Evolutionary conservation across 1,140 invertebrate species (phyloP), one percentile per base, ranked within the genome.

Genomic region (Bacillus rossius): DNA sequence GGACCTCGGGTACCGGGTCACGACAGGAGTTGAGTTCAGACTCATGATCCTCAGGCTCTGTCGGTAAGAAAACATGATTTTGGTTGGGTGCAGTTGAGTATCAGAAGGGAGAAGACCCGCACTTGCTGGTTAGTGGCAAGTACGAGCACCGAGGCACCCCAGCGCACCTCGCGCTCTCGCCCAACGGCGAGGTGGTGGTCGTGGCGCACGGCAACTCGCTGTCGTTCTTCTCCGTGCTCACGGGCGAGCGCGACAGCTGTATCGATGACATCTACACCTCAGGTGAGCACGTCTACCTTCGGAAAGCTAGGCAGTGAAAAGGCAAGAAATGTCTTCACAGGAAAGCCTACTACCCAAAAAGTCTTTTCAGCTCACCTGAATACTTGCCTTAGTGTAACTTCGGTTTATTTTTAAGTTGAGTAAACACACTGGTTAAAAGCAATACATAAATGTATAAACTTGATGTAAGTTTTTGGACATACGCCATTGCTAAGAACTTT

Each of bases 1-100:
- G n/a, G n/a, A n/a, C n/a, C n/a, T n/a, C n/a, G n/a, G n/a, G n/a
- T n/a, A n/a, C n/a, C n/a, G n/a, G n/a, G n/a, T n/a, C n/a, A n/a
- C n/a, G n/a, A n/a, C n/a, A n/a, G n/a, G n/a, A n/a, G n/a, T n/a
- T n/a, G n/a, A n/a, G n/a, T n/a, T n/a, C n/a, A n/a, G n/a, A n/a
- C n/a, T n/a, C n/a, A n/a, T n/a, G n/a, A n/a, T n/a, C n/a, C n/a
- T n/a, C n/a, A n/a, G n/a, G n/a, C n/a, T n/a, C n/a, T n/a, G n/a
- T n/a, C n/a, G n/a, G n/a, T n/a, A n/a, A n/a, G n/a, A n/a, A n/a
- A n/a, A n/a, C n/a, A n/a, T n/a, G n/a, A n/a, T n/a, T n/a, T n/a
- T n/a, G n/a, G n/a, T n/a, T n/a, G n/a, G n/a, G n/a, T 78, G 17
- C 75, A 92, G 89, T 92, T 69, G 84, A 90, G 66, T 92, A 86